Conservation (phyloP, 92 coral and sea anemone genomes). For the Desmophyllum pertusum region DNA sequence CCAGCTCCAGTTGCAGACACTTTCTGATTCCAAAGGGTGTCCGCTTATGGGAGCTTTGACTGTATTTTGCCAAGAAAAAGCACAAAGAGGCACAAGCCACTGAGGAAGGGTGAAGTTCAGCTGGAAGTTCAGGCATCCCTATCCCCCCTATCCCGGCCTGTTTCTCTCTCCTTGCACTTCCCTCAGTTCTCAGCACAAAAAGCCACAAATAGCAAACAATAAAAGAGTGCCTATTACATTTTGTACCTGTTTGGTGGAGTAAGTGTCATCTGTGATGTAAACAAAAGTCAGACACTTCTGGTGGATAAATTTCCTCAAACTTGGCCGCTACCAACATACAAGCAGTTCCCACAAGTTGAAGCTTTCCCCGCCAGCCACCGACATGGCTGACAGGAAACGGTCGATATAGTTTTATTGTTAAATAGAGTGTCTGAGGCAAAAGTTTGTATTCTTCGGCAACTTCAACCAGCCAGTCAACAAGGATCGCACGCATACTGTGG, state of each 20-base stretch:
- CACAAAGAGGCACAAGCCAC: no score
- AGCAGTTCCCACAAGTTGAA: constrained; percentile 98
- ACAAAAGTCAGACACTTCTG: constrained; percentile 96
- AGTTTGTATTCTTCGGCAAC: constrained; percentile 97
- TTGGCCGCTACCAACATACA: constrained; percentile 98
- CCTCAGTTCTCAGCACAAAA: no score
- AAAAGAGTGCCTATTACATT: no score
- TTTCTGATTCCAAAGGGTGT: no score
- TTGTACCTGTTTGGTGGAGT: constrained; percentile 86
- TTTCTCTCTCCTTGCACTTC: no score
- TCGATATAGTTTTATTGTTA: constrained; percentile 97
- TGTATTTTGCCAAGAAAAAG: no score
- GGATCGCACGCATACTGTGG: constrained; percentile 93
- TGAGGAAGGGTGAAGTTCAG: no score
- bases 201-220: background rate
- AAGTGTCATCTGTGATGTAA: constrained; percentile 98
- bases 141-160: no score
- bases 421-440: constrained; percentile 89
- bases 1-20: no score
- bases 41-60: no score
- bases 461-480: constrained; percentile 97
- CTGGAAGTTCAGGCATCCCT: no score
- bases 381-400: constrained; percentile 97
- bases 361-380: constrained; percentile 88
- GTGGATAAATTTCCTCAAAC: constrained; percentile 98